Base-by-base conservation (phyloP, 2,113 vertebrate genomes). In the Archilochus colubris region DNA sequence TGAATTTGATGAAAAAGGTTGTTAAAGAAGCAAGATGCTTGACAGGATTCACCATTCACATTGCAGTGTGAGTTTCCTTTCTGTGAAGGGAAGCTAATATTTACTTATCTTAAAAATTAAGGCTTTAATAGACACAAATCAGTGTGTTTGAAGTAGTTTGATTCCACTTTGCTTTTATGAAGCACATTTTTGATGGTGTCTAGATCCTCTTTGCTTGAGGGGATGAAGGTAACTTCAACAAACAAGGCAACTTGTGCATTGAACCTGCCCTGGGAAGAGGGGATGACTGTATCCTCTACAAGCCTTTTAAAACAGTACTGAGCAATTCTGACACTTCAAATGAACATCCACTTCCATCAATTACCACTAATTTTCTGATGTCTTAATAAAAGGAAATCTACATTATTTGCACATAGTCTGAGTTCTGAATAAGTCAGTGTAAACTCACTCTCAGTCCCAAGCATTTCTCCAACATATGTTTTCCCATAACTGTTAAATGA, bases 401-500 rank as follows among this genome's bases (percentile, higher is more conserved):
- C 36, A 67, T 3, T 78, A 11, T 30, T 88, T 2, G 1, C 14
- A 13, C 4, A 43, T 6, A n/a, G 7, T 31, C n/a, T 30, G 70
- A 82, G 20, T 27, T 15, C 54, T 55, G 9, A 76, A 27, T 55
- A 12, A 72, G 6, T 58, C 54, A 81, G 38, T 20, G 43, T 25
- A 64, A 88, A 92, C 46, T 4, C 28, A 61, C 44, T 59, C 18
- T 28, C 6, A 70, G 1, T 40, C 79, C 61, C 40, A 8, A 21
- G 18, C 21, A 43, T 58, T 91, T 59, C 44, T 86, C 23, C 6
- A 22, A 72, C 38, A 69, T 83, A 55, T 14, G 33, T 93, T 84
- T 97, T 96, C 81, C 87, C 16, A 5, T 94, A 94, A 92, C 44
- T 70, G 50, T 44, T 54, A 33, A 93, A 83, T 55, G 10, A 43